Conservation (phyloP, 1,140 invertebrate genomes). For the Yoshiicerus persimilis region DNA sequence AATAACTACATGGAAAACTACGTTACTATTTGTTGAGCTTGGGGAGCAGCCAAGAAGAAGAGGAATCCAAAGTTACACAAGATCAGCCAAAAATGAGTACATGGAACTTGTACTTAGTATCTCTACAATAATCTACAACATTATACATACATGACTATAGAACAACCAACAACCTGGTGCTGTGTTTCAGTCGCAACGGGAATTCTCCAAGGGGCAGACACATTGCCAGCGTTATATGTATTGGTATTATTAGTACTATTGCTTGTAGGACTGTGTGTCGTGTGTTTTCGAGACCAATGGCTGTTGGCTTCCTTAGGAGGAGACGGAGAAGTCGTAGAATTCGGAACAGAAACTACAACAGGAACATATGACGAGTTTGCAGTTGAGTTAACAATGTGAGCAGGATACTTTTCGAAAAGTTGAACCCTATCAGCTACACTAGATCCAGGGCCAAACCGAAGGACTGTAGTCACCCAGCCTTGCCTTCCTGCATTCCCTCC, state of each 20-base stretch:
- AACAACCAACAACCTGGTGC: conserved; percentile 21
- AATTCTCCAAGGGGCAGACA: conserved; percentile 14
- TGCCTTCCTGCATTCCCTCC: conserved; percentile 21
- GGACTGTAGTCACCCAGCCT: conserved; percentile 38
- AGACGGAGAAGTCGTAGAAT: background rate
- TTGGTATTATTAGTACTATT: conserved; percentile 15
- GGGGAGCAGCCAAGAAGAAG: conserved; percentile 5
- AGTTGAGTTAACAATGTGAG: conserved; percentile 21
- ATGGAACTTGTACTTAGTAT: background rate
- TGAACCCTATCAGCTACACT: conserved; percentile 48
- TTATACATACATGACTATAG: background rate
- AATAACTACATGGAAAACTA: conserved; percentile 17
- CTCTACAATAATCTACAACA: background rate
- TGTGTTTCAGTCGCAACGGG: conserved; percentile 2
- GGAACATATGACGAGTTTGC: background rate
- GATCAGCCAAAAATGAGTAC: background rate
- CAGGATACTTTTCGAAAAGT: conserved; percentile 49
- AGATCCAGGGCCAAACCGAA: conserved; percentile 38
- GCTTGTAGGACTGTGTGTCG: background rate
- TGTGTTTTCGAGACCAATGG: background rate
- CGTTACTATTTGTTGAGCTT: conserved; percentile 9
- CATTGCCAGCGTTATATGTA: conserved; percentile 2
- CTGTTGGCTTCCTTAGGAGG: background rate
- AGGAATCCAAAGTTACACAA: background rate
- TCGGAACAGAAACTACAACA: background rate